Base-by-base conservation (phyloP, 1,140 invertebrate genomes). In the Halictus rubicundus region DNA sequence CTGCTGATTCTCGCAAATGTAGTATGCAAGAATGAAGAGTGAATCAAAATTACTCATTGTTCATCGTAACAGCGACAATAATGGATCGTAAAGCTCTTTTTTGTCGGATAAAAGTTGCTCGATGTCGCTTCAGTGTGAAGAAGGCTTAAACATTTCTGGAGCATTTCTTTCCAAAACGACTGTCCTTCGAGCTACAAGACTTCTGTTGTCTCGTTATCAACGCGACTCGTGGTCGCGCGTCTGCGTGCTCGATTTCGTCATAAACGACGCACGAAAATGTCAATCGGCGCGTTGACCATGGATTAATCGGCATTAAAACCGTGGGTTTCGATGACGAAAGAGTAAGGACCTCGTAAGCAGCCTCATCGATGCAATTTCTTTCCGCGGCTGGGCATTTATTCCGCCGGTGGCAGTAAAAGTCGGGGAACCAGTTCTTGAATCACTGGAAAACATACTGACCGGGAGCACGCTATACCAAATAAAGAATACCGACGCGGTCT, bases 391-490 rank as follows among this genome's bases (percentile, higher is more conserved):
- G 27, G 16, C 3, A n/a, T 32, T 37, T 19, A 54, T 59, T 27
- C 66, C 59, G 52, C 74, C 39, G 57, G 16, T 64, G 42, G 63
- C 71, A 57, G 57, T 83, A 83, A 83, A 80, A 83, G 71, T 71
- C 71, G 71, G 46, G 39, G 54, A 74, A 80, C 71, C 83, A 76
- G 81, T 84, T 83, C 71, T 80, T 59, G 77, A 74, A 84, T 83
- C 81, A 37, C 25, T 81, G 77, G 68, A 68, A 84, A 80, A 83
- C 73, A 19, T 52, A 61, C 69, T 69, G 60, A 57, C 49, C 49
- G 59, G 59, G 54, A 27, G 63, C 32, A 16, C 72, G 68, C 21
- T 75, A 65, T 61, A 57, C 76, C 81, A 84, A 84, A 83, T 84
- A 80, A 84, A 84, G 83, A 42, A 64, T 57, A 70, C 69, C 69